Percentiles rank a stretch among this genome's conserved stretches.
Conservation (phyloP, 1,140 invertebrate species). For the Hyposmocoma kahamanoa region DNA sequence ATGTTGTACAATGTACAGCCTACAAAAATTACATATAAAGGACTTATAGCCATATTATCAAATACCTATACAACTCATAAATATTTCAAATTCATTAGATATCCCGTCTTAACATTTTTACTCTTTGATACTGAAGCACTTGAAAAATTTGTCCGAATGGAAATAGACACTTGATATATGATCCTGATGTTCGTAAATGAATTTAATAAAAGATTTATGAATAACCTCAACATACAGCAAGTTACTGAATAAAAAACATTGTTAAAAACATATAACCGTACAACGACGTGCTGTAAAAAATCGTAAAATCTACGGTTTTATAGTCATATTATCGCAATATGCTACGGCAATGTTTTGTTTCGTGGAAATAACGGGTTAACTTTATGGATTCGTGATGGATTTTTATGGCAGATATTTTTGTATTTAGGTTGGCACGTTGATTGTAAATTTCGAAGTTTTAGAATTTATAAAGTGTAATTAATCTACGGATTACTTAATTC, state of each 20-base stretch:
- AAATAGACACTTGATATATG: constrained; percentile 50
- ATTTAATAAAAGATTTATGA: constrained; percentile 49
- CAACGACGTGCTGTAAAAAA: neutral
- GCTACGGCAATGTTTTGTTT: neutral
- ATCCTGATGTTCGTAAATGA: constrained; percentile 33
- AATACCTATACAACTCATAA: too few species aligned
- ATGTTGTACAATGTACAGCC: too few species aligned
- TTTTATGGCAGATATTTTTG: too few species aligned
- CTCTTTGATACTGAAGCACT: constrained; percentile 13
- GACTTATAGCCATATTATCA: too few species aligned
- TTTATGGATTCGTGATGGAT: too few species aligned
- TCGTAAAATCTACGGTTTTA: neutral
- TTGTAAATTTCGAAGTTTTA: too few species aligned
- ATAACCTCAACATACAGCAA: constrained; percentile 34
- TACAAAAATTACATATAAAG: too few species aligned
- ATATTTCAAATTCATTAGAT: too few species aligned
- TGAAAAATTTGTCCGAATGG: constrained; percentile 30
- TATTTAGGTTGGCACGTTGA: too few species aligned
- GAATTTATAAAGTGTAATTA: too few species aligned
- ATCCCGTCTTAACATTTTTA: constrained; percentile 1
- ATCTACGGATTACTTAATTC: too few species aligned
- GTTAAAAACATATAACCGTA: constrained; percentile 34
- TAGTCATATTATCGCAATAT: neutral
- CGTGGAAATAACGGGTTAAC: neutral
- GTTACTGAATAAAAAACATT: constrained; percentile 52